Evolutionary conservation across 1,140 invertebrate genomes (phyloP).

Genomic region (Bactericera cockerelli): DNA sequence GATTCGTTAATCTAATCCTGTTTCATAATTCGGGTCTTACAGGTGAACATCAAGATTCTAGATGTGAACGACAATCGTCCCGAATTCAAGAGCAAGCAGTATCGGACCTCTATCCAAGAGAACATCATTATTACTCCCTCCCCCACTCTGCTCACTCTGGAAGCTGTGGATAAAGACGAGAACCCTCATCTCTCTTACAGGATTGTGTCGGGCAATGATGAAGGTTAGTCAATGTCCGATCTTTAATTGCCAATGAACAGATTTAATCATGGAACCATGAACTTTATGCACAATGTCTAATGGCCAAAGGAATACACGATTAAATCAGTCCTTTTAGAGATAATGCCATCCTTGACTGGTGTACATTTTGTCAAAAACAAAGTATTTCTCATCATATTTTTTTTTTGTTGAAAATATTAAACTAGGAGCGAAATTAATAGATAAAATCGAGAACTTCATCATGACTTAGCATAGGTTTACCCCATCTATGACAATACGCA

Average conservation of each 20-base stretch:
- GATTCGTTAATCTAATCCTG: constrained; percentile 12
- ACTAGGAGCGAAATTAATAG: too few relatives aligned
- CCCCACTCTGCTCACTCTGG: constrained; percentile 56
- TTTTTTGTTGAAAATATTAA: too few relatives aligned
- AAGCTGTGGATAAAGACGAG: constrained; percentile 59
- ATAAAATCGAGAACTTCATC: too few relatives aligned
- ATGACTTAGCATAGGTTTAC: too few relatives aligned
- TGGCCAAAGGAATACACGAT: neutral
- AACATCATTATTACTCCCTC: constrained; percentile 61
- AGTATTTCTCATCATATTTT: too few relatives aligned
- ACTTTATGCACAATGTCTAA: neutral
- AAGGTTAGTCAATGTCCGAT: constrained; percentile 32
- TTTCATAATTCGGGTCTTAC: too few relatives aligned
- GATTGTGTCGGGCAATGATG: constrained; percentile 54
- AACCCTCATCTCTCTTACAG: constrained; percentile 58
- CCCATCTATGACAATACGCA: too few relatives aligned
- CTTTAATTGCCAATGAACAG: neutral
- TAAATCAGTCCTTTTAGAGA: neutral
- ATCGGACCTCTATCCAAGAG: constrained; percentile 64
- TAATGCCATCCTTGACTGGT: neutral
- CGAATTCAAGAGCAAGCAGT: constrained; percentile 52
- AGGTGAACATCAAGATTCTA: constrained; percentile 56
- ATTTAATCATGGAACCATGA: too few relatives aligned
- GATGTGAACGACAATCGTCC: constrained; percentile 77
- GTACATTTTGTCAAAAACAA: too few relatives aligned